These are phyloP conservation scores for Cetoscarus ocellatus DNA, from an alignment of 2,797 vertebrate genomes.

Conservation along the genomic window DNA sequence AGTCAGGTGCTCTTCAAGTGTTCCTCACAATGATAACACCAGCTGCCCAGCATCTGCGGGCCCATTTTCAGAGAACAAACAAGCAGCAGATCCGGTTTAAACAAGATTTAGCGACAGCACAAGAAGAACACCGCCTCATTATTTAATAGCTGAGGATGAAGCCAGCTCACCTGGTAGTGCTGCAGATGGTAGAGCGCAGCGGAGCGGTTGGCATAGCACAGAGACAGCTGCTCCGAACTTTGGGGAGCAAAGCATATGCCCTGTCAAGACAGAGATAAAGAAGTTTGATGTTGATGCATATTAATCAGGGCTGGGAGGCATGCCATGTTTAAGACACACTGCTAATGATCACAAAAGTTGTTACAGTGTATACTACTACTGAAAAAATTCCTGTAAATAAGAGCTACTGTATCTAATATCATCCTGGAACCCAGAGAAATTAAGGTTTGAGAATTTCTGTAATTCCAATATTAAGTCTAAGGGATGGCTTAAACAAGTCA, in stretches of 20 bases:
- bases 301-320: conserved; percentile 6
- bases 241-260: conserved; percentile 85
- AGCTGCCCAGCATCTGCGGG: background rate
- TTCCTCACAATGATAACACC: conserved; percentile 4
- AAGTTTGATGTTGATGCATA: conserved; percentile 24
- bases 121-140: background rate
- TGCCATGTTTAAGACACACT: background rate
- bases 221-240: conserved; percentile 85
- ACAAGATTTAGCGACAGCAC: conserved; percentile 13
- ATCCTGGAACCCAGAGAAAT: no score
- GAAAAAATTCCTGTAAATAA: no score
- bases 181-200: conserved; percentile 90
- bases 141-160: conserved; percentile 11
- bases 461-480: no score
- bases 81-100: conserved; percentile 12
- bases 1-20: background rate
- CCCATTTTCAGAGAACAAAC: conserved; percentile 1
- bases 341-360: background rate
- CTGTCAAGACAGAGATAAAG: conserved; percentile 77
- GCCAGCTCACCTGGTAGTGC: conserved; percentile 86
- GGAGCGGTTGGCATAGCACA: conserved; percentile 96
- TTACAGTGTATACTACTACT: background rate
- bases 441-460: no score
- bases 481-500: no score
- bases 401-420: no score